Base-by-base conservation (phyloP, 2,113 vertebrate genomes). In the Speoplatyrhinus poulsoni region DNA sequence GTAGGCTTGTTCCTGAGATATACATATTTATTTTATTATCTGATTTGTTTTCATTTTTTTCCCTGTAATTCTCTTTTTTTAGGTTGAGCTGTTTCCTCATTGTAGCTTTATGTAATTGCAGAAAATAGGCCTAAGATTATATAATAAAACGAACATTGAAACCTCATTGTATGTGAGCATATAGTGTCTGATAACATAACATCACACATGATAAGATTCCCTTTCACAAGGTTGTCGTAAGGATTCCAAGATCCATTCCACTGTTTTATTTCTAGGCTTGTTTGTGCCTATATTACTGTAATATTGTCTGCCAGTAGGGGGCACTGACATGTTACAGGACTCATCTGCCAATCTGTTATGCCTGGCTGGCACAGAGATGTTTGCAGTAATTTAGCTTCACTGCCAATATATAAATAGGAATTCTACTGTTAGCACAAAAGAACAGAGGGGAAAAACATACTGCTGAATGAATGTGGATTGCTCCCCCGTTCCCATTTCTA, bases 341-440 rank as follows among this genome's bases (percentile, higher is more conserved):
- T 70, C 60, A 41, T 41, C 36, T 80, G 83, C 77, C 83, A 88
- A 89, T 87, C 82, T 88, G 86, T 87, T 91, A 75, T 85, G 79
- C 82, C 71, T 90, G 82, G 86, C 88, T 91, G 82, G 89, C 82
- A 88, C 85, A 84, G 89, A 88, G 82, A 90, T 90, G 88, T 91
- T 90, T 92, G 86, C 86, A 90, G 88, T 91, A 92, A 91, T 92
- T 92, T 89, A 90, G 84, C 87, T 91, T 82, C 88, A 91, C 88
- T 90, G 88, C 88, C 85, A 91, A 92, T 90, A 89, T 90, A 93
- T 90, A 91, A 90, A 91, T 89, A 93, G 89, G 87, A 92, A 90
- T 90, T 91, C 85, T 90, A 87, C 89, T 90, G 85, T 91, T 92
- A 90, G 88, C 88, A 88, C 87, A 90, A 90, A 92, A 89, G 86